Base-by-base conservation (phyloP, 2,113 vertebrate species). In the Petaurus breviceps region DNA sequence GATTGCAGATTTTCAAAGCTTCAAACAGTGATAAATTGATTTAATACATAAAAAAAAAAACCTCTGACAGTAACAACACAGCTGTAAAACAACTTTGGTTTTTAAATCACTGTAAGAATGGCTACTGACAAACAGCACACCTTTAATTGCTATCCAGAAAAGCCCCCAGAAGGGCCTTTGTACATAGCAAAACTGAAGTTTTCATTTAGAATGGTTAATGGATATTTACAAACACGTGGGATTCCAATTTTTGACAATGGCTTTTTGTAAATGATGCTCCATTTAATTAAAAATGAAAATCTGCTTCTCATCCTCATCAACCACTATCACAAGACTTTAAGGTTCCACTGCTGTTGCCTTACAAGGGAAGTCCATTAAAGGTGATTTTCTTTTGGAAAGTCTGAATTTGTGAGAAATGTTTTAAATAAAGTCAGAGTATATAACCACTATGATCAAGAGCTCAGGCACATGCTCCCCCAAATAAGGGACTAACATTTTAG, bases 21-120 rank as follows among this genome's bases (percentile, higher is more conserved):
- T 98, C 98, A 97, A 97, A 98, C 96, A 97, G 97, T 96, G 97
- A 98, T 97, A 97, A 96, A 98, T 95, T 98, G 97, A 98, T 97
- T 98, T 98, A 96, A 98, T 95, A 98, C 95, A 98, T 97, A 95
- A 95, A 96, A 97, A 97, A 54, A 95, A 96, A 97, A 98, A 50
- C 90, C 94, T 96, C 95, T 95, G 97, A 97, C 49, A 28, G 96
- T 96, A 98, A 98, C 92, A 77, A 93, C 97, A 98, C 94, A 97
- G 97, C 98, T 97, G 97, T 97, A 98, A 97, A 98, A 98, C 97
- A 98, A 98, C 98, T 99, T 99, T 99, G 98, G 98, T 98, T 98
- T 98, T 98, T 97, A 97, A 98, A 98, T 98, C 96, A 98, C 98
- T 95, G 96, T 93, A 95, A 96, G 97, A 97, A 98, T 95, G 96